Conservation (phyloP, 1,140 invertebrate genomes). For the Diorhabda elongata region DNA sequence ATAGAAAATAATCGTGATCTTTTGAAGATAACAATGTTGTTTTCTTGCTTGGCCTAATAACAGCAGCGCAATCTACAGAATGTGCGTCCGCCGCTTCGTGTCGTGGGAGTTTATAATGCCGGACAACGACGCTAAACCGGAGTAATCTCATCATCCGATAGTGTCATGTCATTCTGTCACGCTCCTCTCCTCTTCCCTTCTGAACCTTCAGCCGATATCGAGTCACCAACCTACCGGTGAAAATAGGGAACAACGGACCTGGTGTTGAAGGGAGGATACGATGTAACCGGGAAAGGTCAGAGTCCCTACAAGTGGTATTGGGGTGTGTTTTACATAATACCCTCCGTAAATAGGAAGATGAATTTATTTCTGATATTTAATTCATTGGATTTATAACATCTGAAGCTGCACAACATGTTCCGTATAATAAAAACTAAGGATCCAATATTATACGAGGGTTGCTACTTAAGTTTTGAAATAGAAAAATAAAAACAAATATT, state of each 20-base stretch:
- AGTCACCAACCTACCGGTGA: not conserved
- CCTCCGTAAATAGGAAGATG: no score
- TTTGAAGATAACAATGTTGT: no score
- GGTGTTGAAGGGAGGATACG: conserved; percentile 30
- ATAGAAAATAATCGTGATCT: no score
- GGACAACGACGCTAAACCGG: conserved; percentile 39
- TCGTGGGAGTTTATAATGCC: not conserved
- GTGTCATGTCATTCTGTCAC: conserved; percentile 47
- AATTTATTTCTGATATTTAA: no score
- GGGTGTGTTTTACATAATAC: no score
- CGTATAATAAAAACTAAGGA: no score
- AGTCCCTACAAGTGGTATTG: not conserved
- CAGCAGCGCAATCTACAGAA: conserved; percentile 20
- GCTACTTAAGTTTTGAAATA: no score
- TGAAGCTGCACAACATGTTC: no score
- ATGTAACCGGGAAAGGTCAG: conserved; percentile 7
- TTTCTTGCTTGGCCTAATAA: not conserved
- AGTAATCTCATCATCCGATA: conserved; percentile 46
- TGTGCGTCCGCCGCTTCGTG: not conserved
- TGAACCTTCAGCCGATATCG: not conserved
- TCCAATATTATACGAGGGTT: no score
- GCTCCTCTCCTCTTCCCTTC: conserved; percentile 12
- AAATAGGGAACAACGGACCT: conserved; percentile 11
- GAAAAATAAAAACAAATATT: no score
- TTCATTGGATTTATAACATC: no score